Evolutionary conservation across 2,797 vertebrate species (phyloP).

Genomic region (Buphagus erythrorhynchus): DNA sequence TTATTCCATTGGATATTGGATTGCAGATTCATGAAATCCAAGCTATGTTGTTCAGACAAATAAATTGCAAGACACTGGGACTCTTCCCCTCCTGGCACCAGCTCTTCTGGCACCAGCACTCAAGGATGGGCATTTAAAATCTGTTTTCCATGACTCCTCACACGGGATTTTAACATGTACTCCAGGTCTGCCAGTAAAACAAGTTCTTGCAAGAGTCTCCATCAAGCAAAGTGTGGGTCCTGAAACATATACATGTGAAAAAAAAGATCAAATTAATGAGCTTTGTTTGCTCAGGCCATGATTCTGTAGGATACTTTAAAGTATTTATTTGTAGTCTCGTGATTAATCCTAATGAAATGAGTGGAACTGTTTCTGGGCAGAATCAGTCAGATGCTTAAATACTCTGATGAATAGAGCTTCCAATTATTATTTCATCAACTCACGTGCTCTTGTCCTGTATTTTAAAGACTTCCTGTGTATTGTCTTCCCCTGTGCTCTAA

Average conservation of each 20-base stretch:
- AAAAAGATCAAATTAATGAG: neutral
- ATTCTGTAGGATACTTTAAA: neutral
- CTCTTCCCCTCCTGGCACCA: neutral
- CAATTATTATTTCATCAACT: constrained; percentile 19
- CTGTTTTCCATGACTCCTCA: constrained; percentile 1
- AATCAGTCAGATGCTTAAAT: neutral
- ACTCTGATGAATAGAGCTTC: neutral
- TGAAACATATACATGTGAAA: neutral
- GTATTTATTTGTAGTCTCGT: neutral
- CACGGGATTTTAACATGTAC: neutral
- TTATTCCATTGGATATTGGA: neutral
- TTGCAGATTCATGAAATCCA: neutral
- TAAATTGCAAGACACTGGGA: neutral
- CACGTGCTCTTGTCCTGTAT: neutral
- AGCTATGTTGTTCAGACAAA: neutral
- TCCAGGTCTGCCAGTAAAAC: neutral
- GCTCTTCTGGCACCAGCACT: neutral
- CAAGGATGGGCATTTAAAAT: neutral
- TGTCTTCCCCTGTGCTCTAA: neutral
- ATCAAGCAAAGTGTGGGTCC: neutral
- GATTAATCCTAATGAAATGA: neutral
- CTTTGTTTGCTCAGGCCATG: neutral
- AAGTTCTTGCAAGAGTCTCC: neutral
- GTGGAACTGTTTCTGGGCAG: neutral
- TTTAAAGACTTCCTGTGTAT: constrained; percentile 9